These are phyloP conservation scores for Holothuria leucospilota DNA, from an alignment of 53 echinoderm and acorn worm species.

Conservation along the genomic window DNA sequence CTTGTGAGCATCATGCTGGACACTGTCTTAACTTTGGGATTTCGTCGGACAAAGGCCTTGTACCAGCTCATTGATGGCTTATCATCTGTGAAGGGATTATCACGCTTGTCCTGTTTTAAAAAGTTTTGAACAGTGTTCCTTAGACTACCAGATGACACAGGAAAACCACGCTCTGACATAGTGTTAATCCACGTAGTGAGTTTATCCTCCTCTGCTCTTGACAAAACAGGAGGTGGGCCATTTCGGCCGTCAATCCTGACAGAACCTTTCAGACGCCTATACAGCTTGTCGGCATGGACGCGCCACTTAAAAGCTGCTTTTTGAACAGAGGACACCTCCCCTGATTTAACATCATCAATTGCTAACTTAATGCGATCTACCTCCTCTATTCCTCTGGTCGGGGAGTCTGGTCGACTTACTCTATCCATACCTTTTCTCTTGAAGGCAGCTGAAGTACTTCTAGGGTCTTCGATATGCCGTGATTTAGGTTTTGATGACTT, in stretches of 20 bases:
- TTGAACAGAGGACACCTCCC: conserved; percentile 48
- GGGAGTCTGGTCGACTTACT: conserved; percentile 38
- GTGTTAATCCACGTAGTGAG: conserved; percentile 61
- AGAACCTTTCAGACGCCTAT: conserved; percentile 59
- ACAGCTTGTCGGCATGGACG: conserved; percentile 68
- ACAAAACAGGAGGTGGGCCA: conserved; percentile 66
- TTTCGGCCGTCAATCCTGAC: conserved; percentile 46
- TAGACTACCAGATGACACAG: conserved; percentile 54
- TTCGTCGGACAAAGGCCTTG: conserved; percentile 62
- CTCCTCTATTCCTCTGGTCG: conserved; percentile 54
- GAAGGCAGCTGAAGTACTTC: conserved; percentile 31
- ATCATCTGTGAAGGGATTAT: conserved; percentile 67
- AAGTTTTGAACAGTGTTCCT: conserved; percentile 69
- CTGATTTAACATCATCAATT: conserved; percentile 58
- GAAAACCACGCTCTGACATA: conserved; percentile 63
- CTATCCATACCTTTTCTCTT: conserved; percentile 46
- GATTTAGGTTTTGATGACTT: neutral
- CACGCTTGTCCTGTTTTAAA: conserved; percentile 62
- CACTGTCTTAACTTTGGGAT: conserved; percentile 54
- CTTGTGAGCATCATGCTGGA: conserved; percentile 52
- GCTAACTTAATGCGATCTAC: conserved; percentile 61
- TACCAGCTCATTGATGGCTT: conserved; percentile 72
- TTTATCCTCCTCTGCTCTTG: conserved; percentile 64
- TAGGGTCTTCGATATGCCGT: neutral
- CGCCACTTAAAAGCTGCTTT: conserved; percentile 69